A percentile compares a stretch with the other conserved stretches of the same genome.
Evolutionary conservation across 2,113 vertebrate genomes (phyloP).

Genomic region (Casuarius casuarius): DNA sequence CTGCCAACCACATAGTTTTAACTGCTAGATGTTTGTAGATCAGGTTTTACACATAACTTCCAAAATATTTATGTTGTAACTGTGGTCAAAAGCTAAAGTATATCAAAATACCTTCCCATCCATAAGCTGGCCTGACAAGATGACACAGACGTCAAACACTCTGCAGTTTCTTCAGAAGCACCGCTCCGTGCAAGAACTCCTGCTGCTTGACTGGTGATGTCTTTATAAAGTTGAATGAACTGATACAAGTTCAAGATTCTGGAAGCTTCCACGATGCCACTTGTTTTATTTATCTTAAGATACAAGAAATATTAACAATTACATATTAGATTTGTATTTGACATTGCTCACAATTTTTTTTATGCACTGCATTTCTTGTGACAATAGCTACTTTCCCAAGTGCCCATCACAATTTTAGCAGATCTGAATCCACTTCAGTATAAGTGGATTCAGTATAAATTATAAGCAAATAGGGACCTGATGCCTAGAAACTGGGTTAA

Average conservation of each 20-base stretch:
- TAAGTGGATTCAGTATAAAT: too few relatives aligned
- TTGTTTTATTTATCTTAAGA: slow-evolving; percentile 94
- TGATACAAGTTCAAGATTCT: slow-evolving; percentile 99
- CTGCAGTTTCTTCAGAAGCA: slow-evolving; percentile 77
- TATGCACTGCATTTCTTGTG: not conserved
- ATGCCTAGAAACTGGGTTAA: not conserved
- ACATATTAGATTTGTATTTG: not conserved
- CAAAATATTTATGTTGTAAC: not conserved
- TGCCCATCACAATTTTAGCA: not conserved
- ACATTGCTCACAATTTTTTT: not conserved
- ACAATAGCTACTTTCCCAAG: not conserved
- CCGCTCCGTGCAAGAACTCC: slow-evolving; percentile 83
- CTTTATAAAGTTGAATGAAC: slow-evolving; percentile 95
- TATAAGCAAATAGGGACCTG: not conserved
- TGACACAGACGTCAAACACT: slow-evolving; percentile 78
- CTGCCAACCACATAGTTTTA: not conserved
- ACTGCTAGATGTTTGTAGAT: not conserved
- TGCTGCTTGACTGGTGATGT: slow-evolving; percentile 92
- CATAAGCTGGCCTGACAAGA: slow-evolving; percentile 96
- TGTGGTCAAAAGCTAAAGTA: not conserved
- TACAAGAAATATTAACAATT: slow-evolving; percentile 42
- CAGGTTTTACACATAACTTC: not conserved
- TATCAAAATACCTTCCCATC: slow-evolving; percentile 91
- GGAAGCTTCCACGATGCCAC: slow-evolving; percentile 89
- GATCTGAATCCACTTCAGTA: not conserved